Base-by-base conservation (phyloP, 2,113 vertebrate species). In the Galbula dea region DNA sequence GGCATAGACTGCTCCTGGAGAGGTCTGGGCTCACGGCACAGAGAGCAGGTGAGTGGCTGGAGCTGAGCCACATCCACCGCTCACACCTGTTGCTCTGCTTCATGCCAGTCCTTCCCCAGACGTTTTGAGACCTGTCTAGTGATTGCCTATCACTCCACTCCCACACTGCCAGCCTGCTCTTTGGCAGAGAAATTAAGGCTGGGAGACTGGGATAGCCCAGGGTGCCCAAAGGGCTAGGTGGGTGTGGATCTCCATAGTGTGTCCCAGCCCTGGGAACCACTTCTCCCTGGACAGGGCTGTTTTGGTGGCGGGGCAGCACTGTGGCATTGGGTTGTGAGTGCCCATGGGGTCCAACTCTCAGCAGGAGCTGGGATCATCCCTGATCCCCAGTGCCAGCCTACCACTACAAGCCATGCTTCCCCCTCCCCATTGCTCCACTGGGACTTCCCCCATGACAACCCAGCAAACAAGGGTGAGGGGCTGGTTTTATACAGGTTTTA, bases 401-500 rank as follows among this genome's bases (percentile, higher is more conserved):
- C 4, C 0, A 0, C 57, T 76, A 67, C 17, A 3, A 0, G 34
- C n/a, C 7, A 3, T 15, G 13, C 17, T 12, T 46, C 52, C 36
- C 29, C 24, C n/a, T 61, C 9, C 58, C 58, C 59, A 52, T 12
- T 0, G 0, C n/a, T 27, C 49, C 13, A 0, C 0, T 15, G 30
- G 20, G 19, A 17, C 8, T 37, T 6, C 30, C 15, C 15, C 29
- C 3, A 2, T 2, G 10, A 59, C 1, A 10, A 57, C 4, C 19
- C 39, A 83, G 46, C 37, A 92, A 61, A 52, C 26, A 24, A 57
- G 12, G 34, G 18, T 1, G 2, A 19, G 71, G 24, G 12, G 6
- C 37, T 82, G 36, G 1, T 74, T 90, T 92, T 82, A 81, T 20
- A 51, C 2, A 4, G 91, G 30, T 57, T 96, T 96, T 94, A 95